These are phyloP conservation scores for Clistopyga incitator DNA, from an alignment of 2,888 invertebrate species.

Conservation along the genomic window DNA sequence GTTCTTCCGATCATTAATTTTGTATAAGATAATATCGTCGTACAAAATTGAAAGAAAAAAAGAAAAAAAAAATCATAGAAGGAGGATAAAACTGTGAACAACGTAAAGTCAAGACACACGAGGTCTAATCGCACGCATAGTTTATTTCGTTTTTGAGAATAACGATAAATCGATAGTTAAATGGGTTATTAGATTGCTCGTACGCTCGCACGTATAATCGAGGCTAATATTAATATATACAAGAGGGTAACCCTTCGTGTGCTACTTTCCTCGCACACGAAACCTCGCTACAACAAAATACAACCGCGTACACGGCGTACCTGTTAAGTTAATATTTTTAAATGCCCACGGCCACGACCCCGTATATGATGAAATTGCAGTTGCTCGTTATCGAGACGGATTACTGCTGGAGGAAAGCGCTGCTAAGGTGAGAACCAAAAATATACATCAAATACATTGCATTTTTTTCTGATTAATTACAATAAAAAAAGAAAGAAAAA, in stretches of 20 bases:
- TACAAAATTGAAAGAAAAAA: slow-evolving; percentile 19
- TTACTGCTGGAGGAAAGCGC: slow-evolving; percentile 82
- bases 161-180: slow-evolving; percentile 63
- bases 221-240: slow-evolving; percentile 9
- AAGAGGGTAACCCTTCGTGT: slow-evolving; percentile 14
- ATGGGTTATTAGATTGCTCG: slow-evolving; percentile 65
- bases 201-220: slow-evolving; percentile 23
- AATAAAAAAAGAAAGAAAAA: slow-evolving; percentile 2
- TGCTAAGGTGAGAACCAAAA: slow-evolving; percentile 78
- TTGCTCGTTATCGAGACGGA: slow-evolving; percentile 82
- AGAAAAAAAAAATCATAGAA: not conserved
- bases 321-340: slow-evolving; percentile 26
- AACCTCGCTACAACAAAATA: too few species aligned
- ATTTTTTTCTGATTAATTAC: not conserved
- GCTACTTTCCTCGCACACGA: not conserved
- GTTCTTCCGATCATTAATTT: slow-evolving; percentile 29
- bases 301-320: not conserved
- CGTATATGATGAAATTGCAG: slow-evolving; percentile 83
- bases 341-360: slow-evolving; percentile 71
- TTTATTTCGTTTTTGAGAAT: slow-evolving; percentile 14
- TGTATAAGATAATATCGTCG: slow-evolving; percentile 25
- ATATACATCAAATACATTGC: not conserved
- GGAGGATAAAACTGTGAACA: not conserved
- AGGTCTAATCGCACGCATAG: not conserved
- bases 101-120: slow-evolving; percentile 17